Base-by-base conservation (phyloP, 92 coral and sea anemone genomes). In the Porites evermanni region DNA sequence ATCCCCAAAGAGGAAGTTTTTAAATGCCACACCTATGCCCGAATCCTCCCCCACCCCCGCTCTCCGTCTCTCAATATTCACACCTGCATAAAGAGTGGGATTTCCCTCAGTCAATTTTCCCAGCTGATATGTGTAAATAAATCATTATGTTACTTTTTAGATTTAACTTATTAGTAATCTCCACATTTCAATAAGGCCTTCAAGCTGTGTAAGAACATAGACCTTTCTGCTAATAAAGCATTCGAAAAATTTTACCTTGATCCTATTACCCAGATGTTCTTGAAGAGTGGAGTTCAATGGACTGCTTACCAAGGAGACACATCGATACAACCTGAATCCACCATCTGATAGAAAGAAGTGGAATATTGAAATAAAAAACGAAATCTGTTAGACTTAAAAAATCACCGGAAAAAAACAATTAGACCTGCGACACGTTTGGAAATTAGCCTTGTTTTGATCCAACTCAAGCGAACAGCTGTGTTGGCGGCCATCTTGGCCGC, bases 401-500 rank as follows among this genome's bases (percentile, higher is more conserved):
- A 24, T 17, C 38, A 21, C 16, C 4, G 11, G 52, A 72, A 72
- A 72, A 8, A n/a, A 47, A 29, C 29, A n/a, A 64, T 19, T 21
- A 66, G 29, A 80, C 85, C 85, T 80, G 85, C 8, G 24, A 29
- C 4, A 8, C 24, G 32, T 16, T 80, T 79, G 59, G 73, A 83
- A 53, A 72, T 47, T 10, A 10, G 21, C 17, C 60, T 64, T 23
- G 53, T 19, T 51, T 69, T 81, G 12, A 32, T 11, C 72, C 67
- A 69, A 4, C 21, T 9, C 70, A 72, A 1, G 52, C 72, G 79
- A 29, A 70, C 79, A 59, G 71, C 79, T 79, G 60, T 63, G 0
- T 82, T 82, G 24, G 86, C 86, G 73, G 86, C 86, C 86, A 72
- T 82, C 2, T 82, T 82, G 79, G 79, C 86, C 72, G 86, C 44